Evolutionary conservation across 2,797 vertebrate species (phyloP), one percentile per base, ranked within the genome.

Genomic region (Anabas testudineus): DNA sequence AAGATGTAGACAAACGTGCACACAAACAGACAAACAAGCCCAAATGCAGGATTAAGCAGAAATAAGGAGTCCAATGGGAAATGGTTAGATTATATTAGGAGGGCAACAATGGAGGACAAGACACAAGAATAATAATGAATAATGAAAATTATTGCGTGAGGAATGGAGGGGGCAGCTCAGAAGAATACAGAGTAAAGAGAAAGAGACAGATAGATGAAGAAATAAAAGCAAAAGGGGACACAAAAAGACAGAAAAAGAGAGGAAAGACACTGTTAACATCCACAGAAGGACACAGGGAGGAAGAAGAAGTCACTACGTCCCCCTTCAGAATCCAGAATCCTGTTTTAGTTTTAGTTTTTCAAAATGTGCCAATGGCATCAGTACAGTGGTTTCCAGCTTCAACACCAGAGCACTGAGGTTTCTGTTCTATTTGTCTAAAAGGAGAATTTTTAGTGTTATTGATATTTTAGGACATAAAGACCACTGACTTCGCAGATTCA

Each of bases 201-300:
- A 46, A 48, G 39, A 30, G 36, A 70, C 19, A 60, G 39, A 77
- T 30, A 70, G 12, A 56, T 57, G 73, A 71, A 80, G 34, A 74
- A 77, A 79, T 47, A 51, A 77, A 72, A 77, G 51, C 36, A 73
- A 76, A 75, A 14, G 16, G 60, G 71, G 65, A 76, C 75, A 84
- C 57, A 87, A 74, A 80, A 71, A 87, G 80, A 82, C 76, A 92
- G 88, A 90, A 55, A 83, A 72, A 88, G 80, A 87, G 80, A 88
- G 77, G 87, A 92, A 83, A 92, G 78, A 92, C 76, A 87, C 83
- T 48, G 66, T 84, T 90, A 92, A 87, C 54, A 76, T 67, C 70
- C 77, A 82, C 69, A 78, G 66, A 58, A 74, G 74, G 87, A 47
- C 3, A 76, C n/a, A 65, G 58, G 56, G 71, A 90, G 74, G 59